Conservation (phyloP, 92 coral and sea anemone species). For the Phenganax marumi region DNA sequence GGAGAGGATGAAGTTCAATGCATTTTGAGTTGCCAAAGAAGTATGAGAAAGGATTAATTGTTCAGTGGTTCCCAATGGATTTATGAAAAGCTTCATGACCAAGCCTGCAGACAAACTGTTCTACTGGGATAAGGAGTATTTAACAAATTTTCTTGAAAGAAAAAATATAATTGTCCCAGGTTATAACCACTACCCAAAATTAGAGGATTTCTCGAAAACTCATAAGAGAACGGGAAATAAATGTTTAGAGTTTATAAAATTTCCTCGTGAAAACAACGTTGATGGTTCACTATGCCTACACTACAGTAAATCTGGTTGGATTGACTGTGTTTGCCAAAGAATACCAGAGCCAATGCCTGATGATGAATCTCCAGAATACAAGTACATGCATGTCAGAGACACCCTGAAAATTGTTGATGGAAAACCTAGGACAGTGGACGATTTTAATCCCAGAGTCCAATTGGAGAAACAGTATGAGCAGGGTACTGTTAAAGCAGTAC, state of each 20-base stretch:
- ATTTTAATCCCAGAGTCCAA: constrained; percentile 35
- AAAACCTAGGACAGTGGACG: constrained; percentile 32
- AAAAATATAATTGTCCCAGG: constrained; percentile 44
- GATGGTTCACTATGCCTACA: too few species aligned
- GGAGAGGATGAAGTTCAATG: constrained; percentile 39
- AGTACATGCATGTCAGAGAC: too few species aligned
- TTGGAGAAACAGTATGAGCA: constrained; percentile 5
- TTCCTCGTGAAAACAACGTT: constrained; percentile 38
- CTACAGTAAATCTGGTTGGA: too few species aligned
- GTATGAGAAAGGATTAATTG: constrained; percentile 47
- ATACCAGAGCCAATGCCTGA: too few species aligned
- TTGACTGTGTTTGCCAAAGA: too few species aligned
- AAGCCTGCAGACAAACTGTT: constrained; percentile 34
- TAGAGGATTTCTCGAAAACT: constrained; percentile 12
- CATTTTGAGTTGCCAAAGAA: constrained; percentile 46
- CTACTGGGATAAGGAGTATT: constrained; percentile 37
- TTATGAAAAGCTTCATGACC: constrained; percentile 45
- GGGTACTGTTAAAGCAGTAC: constrained; percentile 16
- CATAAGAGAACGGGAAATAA: constrained; percentile 27
- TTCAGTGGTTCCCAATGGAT: constrained; percentile 50
- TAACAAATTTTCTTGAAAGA: constrained; percentile 37
- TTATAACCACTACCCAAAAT: constrained; percentile 24
- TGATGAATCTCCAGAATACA: too few species aligned
- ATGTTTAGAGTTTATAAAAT: constrained; percentile 40
- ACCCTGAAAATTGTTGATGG: too few species aligned